Percentiles rank a stretch among this genome's conserved stretches.
phyloP scores from a whole-genome alignment of 2,888 invertebrate species.

The Lasiommata megera region DNA sequence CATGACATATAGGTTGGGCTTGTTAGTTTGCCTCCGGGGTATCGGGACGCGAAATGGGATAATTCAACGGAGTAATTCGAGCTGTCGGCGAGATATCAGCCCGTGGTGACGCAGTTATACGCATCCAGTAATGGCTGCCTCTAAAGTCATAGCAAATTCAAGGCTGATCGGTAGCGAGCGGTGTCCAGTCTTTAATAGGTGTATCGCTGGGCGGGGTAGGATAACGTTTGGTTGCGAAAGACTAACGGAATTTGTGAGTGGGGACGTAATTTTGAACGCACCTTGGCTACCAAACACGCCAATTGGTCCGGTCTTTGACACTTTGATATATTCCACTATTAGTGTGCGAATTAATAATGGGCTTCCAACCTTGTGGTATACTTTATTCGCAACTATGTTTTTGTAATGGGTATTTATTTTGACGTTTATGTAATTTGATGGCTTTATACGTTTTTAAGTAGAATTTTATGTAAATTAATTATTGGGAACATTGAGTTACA shows the following conservation, averaged over 20 bases:
- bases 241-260: slow-evolving; percentile 57
- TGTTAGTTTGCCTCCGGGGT: slow-evolving; percentile 62
- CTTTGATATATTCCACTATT: slow-evolving; percentile 66
- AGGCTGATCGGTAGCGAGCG: slow-evolving; percentile 74
- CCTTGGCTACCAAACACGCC: slow-evolving; percentile 60
- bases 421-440: slow-evolving; percentile 35
- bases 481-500: not conserved
- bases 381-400: slow-evolving; percentile 31
- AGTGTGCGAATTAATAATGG: slow-evolving; percentile 46
- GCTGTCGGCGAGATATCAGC: slow-evolving; percentile 70
- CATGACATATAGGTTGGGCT: slow-evolving; percentile 56
- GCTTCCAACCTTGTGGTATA: slow-evolving; percentile 36
- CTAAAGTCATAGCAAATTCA: slow-evolving; percentile 62
- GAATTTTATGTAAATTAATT: not conserved
- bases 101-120: slow-evolving; percentile 63
- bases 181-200: slow-evolving; percentile 56
- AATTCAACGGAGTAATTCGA: slow-evolving; percentile 66
- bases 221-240: slow-evolving; percentile 56
- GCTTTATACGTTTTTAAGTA: slow-evolving; percentile 24
- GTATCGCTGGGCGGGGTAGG: slow-evolving; percentile 66
- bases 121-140: slow-evolving; percentile 50
- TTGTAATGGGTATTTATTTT: slow-evolving; percentile 42
- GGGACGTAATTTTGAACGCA: slow-evolving; percentile 60
- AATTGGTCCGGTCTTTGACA: slow-evolving; percentile 75
- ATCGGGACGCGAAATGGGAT: slow-evolving; percentile 61